Base-by-base conservation (phyloP, 92 coral and sea anemone genomes). In the Zoanthus solanderi region DNA sequence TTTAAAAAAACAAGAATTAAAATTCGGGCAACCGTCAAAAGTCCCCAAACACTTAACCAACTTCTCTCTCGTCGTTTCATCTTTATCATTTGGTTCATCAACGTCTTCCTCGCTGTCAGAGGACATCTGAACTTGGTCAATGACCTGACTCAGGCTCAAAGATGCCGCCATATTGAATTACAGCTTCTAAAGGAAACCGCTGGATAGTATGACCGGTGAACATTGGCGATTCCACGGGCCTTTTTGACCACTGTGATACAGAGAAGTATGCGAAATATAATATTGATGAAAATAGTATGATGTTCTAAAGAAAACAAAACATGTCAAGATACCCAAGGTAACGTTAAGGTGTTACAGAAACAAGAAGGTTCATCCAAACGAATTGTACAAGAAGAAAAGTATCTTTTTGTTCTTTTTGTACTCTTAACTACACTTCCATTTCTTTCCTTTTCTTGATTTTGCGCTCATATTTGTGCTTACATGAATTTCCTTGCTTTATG, bases 211-310 rank as follows among this genome's bases (percentile, higher is more conserved):
- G 48, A 78, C 79, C 73, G 80, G 86, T 71, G 72, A 87, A 87
- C 90, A 31, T 87, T 68, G 63, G 86, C 79, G 86, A 87, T 87
- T 87, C 79, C 72, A 31, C 57, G 90, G 71, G 50, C 23, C 4
- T 75, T 78, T 87, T 66, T 87, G 84, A 74, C 90, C 90, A 77
- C 90, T 76, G 78, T 87, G 89, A n/a, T n/a, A 23, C 23, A 23
- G 23, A 23, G 23, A 23, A 23, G 23, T 23, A 23, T 23, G 23
- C 23, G 23, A 23, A 23, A 23, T 23, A 23, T 23, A 23, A 23
- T 23, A 23, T 23, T 23, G 23, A 23, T 23, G 23, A 23, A 23
- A 23, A 23, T 23, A 23, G 23, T 23, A 23, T 23, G 23, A 23
- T 23, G 23, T 23, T 23, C 23, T 23, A 23, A 23, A 23, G 23